phyloP scores from a whole-genome alignment of 37 sponge, comb jelly and placozoan species.

The Haliclona indistincta region DNA sequence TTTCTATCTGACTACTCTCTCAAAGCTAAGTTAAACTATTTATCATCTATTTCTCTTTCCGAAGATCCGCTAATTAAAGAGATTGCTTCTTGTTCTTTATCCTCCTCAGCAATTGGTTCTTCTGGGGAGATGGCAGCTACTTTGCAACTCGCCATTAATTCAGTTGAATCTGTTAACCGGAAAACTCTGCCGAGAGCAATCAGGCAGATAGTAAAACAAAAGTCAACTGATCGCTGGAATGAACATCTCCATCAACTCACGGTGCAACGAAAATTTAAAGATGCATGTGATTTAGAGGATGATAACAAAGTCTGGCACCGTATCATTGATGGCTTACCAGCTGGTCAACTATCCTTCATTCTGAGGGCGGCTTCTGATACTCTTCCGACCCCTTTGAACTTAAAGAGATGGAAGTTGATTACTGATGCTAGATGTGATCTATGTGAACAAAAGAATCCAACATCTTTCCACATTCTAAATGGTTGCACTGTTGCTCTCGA shows the following conservation, averaged over 20 bases:
- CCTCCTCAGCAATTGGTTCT: background rate
- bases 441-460: background rate
- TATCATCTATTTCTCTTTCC: background rate
- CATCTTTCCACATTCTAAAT: conserved; percentile 15
- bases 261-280: too few relatives aligned
- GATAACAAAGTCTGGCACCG: too few relatives aligned
- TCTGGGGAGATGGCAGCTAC: background rate
- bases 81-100: background rate
- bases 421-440: background rate
- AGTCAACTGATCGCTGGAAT: background rate
- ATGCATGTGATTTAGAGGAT: too few relatives aligned
- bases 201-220: background rate
- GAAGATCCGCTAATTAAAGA: background rate
- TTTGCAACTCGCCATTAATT: background rate
- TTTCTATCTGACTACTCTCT: background rate
- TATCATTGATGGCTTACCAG: background rate
- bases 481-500: conserved; percentile 14
- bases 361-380: conserved; percentile 19
- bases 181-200: conserved; percentile 5
- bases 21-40: conserved; percentile 8
- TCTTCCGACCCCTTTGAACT: conserved; percentile 27
- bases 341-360: conserved; percentile 19
- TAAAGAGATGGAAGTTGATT: conserved; percentile 13
- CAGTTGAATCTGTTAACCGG: background rate
- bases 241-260: background rate